A percentile compares a stretch with the other conserved stretches of the same genome.
Conservation (phyloP, 2,113 vertebrate genomes). For the Bubo blakistoni region DNA sequence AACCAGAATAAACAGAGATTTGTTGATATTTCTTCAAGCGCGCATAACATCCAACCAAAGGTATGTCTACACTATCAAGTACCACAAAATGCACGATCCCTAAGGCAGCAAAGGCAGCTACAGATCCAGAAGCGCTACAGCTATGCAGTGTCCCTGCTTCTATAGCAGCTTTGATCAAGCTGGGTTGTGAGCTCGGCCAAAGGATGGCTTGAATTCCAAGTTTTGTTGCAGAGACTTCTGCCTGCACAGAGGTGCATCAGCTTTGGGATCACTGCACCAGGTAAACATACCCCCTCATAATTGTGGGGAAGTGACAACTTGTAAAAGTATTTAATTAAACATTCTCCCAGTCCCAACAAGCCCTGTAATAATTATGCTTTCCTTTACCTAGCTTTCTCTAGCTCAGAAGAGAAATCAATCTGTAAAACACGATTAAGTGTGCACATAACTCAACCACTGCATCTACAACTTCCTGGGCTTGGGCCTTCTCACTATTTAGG, state of each 20-base stretch:
- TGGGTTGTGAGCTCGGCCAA: neutral
- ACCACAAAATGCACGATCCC: rapidly evolving
- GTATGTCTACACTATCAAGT: rapidly evolving
- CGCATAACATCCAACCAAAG: neutral
- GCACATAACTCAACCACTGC: neutral
- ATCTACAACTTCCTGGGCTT: neutral
- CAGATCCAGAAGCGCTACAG: neutral
- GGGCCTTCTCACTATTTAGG: neutral
- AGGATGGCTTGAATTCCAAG: neutral
- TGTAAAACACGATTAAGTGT: neutral
- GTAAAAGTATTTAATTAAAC: neutral
- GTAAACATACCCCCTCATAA: neutral
- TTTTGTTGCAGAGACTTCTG: neutral
- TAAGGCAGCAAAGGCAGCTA: neutral
- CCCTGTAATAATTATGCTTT: neutral
- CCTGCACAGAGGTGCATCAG: neutral
- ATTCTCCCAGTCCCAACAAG: neutral
- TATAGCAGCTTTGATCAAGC: rapidly evolving
- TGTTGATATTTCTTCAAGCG: neutral
- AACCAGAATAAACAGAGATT: neutral
- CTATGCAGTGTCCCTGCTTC: neutral
- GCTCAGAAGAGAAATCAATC: neutral
- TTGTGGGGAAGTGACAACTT: neutral
- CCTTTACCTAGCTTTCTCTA: neutral
- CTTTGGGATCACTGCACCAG: neutral